Percentiles rank a stretch among this genome's conserved stretches.
These are phyloP conservation scores for Thereva unica DNA, from an alignment of 2,888 invertebrate genomes.

Conservation along the genomic window DNA sequence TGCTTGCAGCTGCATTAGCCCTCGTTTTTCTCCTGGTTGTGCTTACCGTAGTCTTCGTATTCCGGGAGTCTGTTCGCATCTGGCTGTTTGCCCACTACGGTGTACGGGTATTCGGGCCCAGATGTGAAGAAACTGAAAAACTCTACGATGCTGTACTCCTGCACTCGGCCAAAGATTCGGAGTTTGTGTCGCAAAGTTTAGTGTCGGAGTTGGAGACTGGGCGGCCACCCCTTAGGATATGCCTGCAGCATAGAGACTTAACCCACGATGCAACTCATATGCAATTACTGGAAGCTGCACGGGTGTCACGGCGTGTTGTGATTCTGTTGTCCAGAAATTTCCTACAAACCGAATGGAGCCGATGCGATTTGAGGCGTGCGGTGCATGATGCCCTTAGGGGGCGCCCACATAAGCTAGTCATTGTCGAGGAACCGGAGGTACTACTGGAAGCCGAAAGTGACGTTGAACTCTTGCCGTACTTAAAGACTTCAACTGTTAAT, in stretches of 20 bases:
- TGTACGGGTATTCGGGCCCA: constrained; percentile 75
- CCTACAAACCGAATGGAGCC: constrained; percentile 91
- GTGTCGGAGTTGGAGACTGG: constrained; percentile 86
- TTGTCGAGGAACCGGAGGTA: constrained; percentile 84
- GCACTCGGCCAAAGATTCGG: constrained; percentile 90
- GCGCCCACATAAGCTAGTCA: constrained; percentile 82
- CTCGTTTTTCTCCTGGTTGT: constrained; percentile 76
- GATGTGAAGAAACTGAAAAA: constrained; percentile 81
- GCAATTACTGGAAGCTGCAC: constrained; percentile 78
- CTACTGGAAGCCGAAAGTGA: constrained; percentile 84
- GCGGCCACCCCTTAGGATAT: constrained; percentile 74
- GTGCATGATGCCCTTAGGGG: constrained; percentile 87
- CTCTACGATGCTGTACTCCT: constrained; percentile 91
- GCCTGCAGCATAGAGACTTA: constrained; percentile 86
- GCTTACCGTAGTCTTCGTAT: constrained; percentile 78
- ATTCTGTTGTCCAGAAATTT: constrained; percentile 88
- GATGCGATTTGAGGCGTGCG: constrained; percentile 87
- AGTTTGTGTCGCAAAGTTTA: constrained; percentile 82
- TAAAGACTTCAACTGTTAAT: constrained; percentile 76
- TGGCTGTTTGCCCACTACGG: constrained; percentile 89
- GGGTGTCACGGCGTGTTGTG: constrained; percentile 84
- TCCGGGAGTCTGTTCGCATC: constrained; percentile 80
- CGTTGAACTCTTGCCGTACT: constrained; percentile 84
- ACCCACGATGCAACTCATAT: constrained; percentile 68
- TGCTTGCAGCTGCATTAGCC: constrained; percentile 79